These are phyloP conservation scores for Drosophila eugracilis DNA, from an alignment of 1,140 invertebrate genomes.

Conservation along the genomic window DNA sequence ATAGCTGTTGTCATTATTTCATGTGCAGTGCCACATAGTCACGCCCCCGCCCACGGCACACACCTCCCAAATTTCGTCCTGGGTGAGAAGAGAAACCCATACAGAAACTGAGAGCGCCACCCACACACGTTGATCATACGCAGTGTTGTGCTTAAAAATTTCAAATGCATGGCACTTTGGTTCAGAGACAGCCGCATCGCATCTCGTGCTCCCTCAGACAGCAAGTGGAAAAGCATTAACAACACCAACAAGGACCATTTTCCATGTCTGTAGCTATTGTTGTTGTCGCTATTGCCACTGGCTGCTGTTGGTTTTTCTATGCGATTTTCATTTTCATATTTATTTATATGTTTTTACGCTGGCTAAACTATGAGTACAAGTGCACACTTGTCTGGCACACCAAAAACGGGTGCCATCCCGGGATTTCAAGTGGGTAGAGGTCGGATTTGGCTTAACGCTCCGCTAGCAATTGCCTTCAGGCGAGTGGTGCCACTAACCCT, in stretches of 20 bases:
- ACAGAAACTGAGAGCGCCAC: not conserved
- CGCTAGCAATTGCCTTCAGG: slow-evolving; percentile 40
- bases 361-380: slow-evolving; percentile 74
- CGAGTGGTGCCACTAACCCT: not conserved
- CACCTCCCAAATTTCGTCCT: not conserved
- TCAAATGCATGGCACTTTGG: slow-evolving; percentile 64
- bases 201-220: slow-evolving; percentile 54
- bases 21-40: slow-evolving; percentile 54
- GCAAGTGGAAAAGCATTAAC: slow-evolving; percentile 34
- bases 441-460: slow-evolving; percentile 60
- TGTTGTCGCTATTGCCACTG: slow-evolving; percentile 28
- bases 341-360: slow-evolving; percentile 61
- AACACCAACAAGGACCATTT: slow-evolving; percentile 54
- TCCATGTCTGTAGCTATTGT: slow-evolving; percentile 37
- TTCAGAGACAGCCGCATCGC: slow-evolving; percentile 45
- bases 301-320: slow-evolving; percentile 48
- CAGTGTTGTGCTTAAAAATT: slow-evolving; percentile 66
- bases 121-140: slow-evolving; percentile 56
- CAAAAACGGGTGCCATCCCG: slow-evolving; percentile 14
- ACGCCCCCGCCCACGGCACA: slow-evolving; percentile 14
- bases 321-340: slow-evolving; percentile 50
- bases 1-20: slow-evolving; percentile 66
- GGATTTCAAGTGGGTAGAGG: slow-evolving; percentile 19
- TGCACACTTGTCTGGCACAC: slow-evolving; percentile 73
- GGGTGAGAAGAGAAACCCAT: slow-evolving; percentile 3